Base-by-base conservation (phyloP, 2,888 invertebrate genomes). In the Apotomis capreana region DNA sequence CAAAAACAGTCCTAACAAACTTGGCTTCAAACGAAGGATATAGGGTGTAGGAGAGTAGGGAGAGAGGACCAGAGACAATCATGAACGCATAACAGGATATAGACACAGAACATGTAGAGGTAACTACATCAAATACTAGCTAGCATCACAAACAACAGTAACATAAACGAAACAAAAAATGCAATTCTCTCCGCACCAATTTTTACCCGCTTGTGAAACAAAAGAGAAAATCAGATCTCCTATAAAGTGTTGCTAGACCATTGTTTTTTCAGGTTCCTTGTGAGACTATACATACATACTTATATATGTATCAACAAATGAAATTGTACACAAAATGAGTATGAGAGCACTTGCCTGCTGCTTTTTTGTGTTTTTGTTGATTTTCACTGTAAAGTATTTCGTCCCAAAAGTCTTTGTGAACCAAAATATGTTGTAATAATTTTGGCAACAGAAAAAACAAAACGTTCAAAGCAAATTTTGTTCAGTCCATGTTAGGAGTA, bases 1-100 rank as follows among this genome's bases (percentile, higher is more conserved):
- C 9, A 67, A 75, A 73, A 54, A 40, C 75, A 80, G 78, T 75
- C 76, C 79, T 83, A 85, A 83, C 78, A 79, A 78, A 74, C 79
- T 79, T 83, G 81, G 85, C 85, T 82, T 83, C 78, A 86, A 78
- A 81, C 75, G 74, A 72, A 77, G 84, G 83, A 82, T 73, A 51
- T 12, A 77, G 75, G 70, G 44, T 70, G 78, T 74, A 73, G 74
- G 76, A 77, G 76, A 77, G 77, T 79, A 74, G 81, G 76, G 78
- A 76, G 77, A 77, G 79, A 78, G 81, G 80, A 81, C 67, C 77
- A 78, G 74, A 78, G 77, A 79, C 73, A 73, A 74, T 68, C 62
- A 72, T 68, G 67, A 71, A 62, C 72, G 63, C 68, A 68, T 72
- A 72, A 60, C 67, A 78, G 77, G 76, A 83, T 75, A 78, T 72